phyloP scores from a whole-genome alignment of 2,888 invertebrate species.

The Rotaria sp. region DNA sequence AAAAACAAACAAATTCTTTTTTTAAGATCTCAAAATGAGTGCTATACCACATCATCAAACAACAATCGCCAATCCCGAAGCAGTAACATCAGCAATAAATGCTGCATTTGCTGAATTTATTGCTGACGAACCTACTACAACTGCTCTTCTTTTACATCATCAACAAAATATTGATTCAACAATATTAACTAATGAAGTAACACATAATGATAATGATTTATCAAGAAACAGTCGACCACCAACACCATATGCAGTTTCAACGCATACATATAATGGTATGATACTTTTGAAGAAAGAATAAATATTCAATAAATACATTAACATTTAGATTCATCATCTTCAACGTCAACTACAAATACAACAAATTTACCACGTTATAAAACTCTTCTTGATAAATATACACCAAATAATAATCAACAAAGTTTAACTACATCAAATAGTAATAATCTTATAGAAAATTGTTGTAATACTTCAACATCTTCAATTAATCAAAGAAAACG shows the following conservation, averaged over 20 bases:
- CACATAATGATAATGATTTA: neutral
- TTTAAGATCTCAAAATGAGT: neutral
- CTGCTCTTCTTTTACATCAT: neutral
- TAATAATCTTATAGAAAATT: neutral
- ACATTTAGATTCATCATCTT: neutral
- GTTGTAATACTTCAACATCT: neutral
- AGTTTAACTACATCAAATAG: neutral
- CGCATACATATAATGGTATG: neutral
- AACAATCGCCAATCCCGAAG: neutral
- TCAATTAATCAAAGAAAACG: neutral
- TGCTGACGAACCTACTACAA: neutral
- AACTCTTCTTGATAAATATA: neutral
- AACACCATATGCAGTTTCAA: neutral
- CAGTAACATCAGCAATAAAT: conserved; percentile 10
- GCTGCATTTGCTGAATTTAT: conserved; percentile 17
- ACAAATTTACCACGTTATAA: conserved; percentile 1
- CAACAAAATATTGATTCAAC: neutral
- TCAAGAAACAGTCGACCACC: neutral
- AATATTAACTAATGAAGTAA: neutral
- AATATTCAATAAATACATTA: neutral
- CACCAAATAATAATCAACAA: neutral
- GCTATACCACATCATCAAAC: neutral
- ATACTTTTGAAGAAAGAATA: no score
- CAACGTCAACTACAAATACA: neutral
- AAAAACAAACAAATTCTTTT: neutral